These are phyloP conservation scores for Sylvia atricapilla DNA, from an alignment of 2,113 vertebrate species.

Conservation along the genomic window DNA sequence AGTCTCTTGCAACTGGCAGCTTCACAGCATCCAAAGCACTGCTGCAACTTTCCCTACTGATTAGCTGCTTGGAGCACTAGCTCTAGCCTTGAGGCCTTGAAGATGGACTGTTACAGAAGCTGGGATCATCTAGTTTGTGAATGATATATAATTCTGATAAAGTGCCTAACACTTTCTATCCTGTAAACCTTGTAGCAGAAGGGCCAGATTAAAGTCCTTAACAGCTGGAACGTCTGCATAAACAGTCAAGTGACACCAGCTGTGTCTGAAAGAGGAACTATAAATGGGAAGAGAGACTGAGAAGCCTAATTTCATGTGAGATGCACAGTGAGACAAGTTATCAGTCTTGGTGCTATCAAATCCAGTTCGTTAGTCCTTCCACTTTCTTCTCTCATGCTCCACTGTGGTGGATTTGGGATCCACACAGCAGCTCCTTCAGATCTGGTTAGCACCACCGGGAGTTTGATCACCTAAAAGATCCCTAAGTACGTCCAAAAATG, in stretches of 20 bases:
- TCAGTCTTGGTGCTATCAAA: neutral
- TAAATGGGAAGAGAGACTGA: neutral
- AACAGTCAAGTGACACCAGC: neutral
- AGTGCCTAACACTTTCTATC: neutral
- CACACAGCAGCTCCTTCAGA: neutral
- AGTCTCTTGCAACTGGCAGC: neutral
- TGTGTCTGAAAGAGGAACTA: neutral
- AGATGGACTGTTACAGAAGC: neutral
- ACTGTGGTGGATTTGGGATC: neutral
- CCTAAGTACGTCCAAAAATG: neutral
- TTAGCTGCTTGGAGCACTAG: neutral
- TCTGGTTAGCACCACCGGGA: neutral
- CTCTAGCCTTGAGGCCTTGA: neutral
- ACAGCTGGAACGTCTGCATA: constrained; percentile 34
- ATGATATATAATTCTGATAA: neutral
- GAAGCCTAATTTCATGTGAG: neutral
- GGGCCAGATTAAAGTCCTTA: neutral
- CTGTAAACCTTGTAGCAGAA: neutral
- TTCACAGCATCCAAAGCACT: neutral
- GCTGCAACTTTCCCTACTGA: neutral
- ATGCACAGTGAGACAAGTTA: neutral
- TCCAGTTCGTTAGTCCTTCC: neutral
- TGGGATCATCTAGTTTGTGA: neutral
- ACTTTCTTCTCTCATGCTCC: neutral
- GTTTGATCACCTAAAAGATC: neutral